phyloP scores from a whole-genome alignment of 2,113 vertebrate species.

The Rhea pennata region DNA sequence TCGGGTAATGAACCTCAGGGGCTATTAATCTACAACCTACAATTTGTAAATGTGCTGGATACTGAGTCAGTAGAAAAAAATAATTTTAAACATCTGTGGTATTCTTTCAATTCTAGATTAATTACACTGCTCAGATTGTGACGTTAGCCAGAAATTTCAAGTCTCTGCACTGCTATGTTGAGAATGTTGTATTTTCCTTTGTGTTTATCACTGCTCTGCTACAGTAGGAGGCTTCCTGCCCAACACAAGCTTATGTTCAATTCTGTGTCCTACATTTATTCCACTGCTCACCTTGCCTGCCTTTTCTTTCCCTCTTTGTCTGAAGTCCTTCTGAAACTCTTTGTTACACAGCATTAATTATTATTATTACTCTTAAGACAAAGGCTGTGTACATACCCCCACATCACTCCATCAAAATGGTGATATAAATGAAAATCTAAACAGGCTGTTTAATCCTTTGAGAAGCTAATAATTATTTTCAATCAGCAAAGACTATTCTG shows the following conservation, averaged over 20 bases:
- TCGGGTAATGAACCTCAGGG: constrained; percentile 58
- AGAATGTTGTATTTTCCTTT: constrained; percentile 64
- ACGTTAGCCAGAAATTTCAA: constrained; percentile 76
- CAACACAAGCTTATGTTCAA: constrained; percentile 40
- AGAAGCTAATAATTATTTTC: constrained; percentile 81
- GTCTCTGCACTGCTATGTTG: constrained; percentile 68
- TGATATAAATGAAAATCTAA: constrained; percentile 78
- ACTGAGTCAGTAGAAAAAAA: constrained; percentile 78
- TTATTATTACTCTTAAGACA: constrained; percentile 75
- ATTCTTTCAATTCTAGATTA: constrained; percentile 82
- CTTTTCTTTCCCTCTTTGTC: constrained; percentile 59
- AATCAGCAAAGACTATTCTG: constrained; percentile 77
- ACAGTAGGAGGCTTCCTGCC: constrained; percentile 47
- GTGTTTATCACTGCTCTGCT: constrained; percentile 67
- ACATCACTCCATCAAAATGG: constrained; percentile 76
- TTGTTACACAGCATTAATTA: constrained; percentile 59
- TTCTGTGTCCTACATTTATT: constrained; percentile 58
- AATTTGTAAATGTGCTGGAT: constrained; percentile 79
- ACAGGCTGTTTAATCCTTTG: constrained; percentile 75
- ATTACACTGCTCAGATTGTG: constrained; percentile 75
- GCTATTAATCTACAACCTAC: constrained; percentile 76
- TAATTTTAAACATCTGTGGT: constrained; percentile 85
- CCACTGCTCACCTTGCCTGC: constrained; percentile 56
- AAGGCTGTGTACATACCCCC: constrained; percentile 65
- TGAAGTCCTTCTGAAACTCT: constrained; percentile 48